Evolutionary conservation across 2,888 invertebrate species (phyloP), one percentile per base, ranked within the genome.

Genomic region (Uloborus plumipes): DNA sequence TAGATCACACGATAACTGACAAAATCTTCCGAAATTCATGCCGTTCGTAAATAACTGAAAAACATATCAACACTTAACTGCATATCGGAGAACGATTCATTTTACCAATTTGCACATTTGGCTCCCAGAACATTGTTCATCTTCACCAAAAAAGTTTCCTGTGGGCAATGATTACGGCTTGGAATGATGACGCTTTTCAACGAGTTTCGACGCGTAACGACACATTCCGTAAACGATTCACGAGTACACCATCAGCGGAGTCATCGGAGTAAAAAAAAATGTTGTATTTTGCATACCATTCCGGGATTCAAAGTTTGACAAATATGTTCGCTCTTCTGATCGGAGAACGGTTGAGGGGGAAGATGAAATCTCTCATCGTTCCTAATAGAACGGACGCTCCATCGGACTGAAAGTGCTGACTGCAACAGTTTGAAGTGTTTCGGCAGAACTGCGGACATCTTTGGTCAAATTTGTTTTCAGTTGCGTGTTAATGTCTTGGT

Each of bases 241-340:
- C 31, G 49, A 70, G 62, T 65, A 77, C 49, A 58, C 58, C 61
- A 81, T 74, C 69, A 74, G 74, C 70, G 75, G 64, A 74, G 80
- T 81, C 80, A 81, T 64, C 62, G 58, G 62, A 81, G 80, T 81
- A 74, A 81, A 81, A 81, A 26, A 74, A 74, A 47, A 39, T 74
- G 65, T 49, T 39, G 39, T 39, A 39, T 74, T 81, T 81, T 81
- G 80, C 80, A 81, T 81, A 81, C 80, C 80, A 81, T 81, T 81
- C 65, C 70, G 58, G 58, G 50, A 74, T 62, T 62, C 62, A 62
- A 61, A 61, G 73, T 75, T 81, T 81, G 80, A 74, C 80, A 81
- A 81, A 81, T 81, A 81, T 74, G 58, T 50, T 20, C 22, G 55
- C 73, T 73, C 26, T 62, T 73, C 67, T 51, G 51, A 39, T 39